A percentile compares a stretch with the other conserved stretches of the same genome.
These are phyloP conservation scores for Nasonia oneida DNA, from an alignment of 2,888 invertebrate genomes.

Conservation along the genomic window DNA sequence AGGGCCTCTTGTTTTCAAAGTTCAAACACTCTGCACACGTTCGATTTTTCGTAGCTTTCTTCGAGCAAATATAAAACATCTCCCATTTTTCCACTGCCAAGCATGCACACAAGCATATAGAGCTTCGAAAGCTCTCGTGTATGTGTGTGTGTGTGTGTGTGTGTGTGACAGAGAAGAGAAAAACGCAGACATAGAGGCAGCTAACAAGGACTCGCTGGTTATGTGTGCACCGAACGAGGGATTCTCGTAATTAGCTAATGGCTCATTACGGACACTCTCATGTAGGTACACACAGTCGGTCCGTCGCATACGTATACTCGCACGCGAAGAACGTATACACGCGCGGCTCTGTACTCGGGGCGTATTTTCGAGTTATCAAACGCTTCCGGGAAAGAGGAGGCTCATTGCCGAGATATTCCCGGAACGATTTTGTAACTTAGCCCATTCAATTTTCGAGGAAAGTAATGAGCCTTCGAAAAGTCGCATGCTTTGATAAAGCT, in stretches of 20 bases:
- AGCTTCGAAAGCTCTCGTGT: background rate
- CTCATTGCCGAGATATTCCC: background rate
- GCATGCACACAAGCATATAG: too few species aligned
- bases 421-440: too few species aligned
- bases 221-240: background rate
- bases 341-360: too few species aligned
- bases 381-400: background rate
- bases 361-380: background rate
- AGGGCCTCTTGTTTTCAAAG: too few species aligned
- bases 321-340: background rate
- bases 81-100: too few species aligned
- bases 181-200: background rate
- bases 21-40: too few species aligned
- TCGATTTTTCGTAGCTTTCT: too few species aligned
- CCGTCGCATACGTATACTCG: background rate
- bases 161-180: too few species aligned
- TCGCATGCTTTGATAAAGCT: too few species aligned
- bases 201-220: background rate
- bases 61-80: too few species aligned
- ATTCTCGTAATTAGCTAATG: slow-evolving; percentile 37
- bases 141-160: background rate
- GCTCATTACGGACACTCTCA: slow-evolving; percentile 18
- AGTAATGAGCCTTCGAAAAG: too few species aligned
- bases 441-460: too few species aligned
- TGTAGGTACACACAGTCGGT: background rate